Conservation (phyloP, 2,113 vertebrate genomes). For the Hydrochoerus hydrochaeris region DNA sequence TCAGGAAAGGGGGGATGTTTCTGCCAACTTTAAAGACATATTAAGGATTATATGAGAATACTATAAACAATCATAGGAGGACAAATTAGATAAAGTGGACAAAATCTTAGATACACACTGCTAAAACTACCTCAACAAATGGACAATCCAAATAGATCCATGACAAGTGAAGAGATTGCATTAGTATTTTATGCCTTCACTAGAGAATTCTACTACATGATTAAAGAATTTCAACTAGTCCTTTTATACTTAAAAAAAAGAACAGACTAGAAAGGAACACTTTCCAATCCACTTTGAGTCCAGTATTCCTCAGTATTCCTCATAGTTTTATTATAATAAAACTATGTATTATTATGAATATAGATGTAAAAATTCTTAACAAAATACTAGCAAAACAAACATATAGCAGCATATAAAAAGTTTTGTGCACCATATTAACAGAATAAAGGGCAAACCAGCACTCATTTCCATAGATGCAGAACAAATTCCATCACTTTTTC, state of each 20-base stretch:
- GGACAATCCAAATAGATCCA: neutral
- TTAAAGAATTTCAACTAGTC: conserved; percentile 30
- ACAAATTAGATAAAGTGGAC: neutral
- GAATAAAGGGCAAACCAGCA: neutral
- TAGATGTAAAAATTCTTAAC: neutral
- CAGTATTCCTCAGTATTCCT: conserved; percentile 1
- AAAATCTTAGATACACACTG: conserved; percentile 19
- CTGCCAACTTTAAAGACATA: conserved; percentile 28
- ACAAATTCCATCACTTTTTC: neutral
- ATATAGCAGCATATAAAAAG: conserved; percentile 13
- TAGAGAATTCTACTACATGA: conserved; percentile 28
- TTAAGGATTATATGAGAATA: conserved; percentile 20
- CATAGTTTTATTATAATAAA: conserved; percentile 14
- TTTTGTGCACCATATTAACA: conserved; percentile 28
- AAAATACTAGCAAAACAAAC: conserved; percentile 43
- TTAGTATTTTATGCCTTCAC: conserved; percentile 16
- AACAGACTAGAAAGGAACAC: neutral
- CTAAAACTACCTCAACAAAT: conserved; percentile 7
- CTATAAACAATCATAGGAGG: neutral
- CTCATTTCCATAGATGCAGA: conserved; percentile 23
- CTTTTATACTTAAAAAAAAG: conserved; percentile 43
- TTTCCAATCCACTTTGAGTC: conserved; percentile 7
- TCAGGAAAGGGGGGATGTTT: neutral
- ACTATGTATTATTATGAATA: neutral
- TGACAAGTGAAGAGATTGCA: neutral